Conservation (phyloP, 2,888 invertebrate species). For the Exephanes ischioxanthus region DNA sequence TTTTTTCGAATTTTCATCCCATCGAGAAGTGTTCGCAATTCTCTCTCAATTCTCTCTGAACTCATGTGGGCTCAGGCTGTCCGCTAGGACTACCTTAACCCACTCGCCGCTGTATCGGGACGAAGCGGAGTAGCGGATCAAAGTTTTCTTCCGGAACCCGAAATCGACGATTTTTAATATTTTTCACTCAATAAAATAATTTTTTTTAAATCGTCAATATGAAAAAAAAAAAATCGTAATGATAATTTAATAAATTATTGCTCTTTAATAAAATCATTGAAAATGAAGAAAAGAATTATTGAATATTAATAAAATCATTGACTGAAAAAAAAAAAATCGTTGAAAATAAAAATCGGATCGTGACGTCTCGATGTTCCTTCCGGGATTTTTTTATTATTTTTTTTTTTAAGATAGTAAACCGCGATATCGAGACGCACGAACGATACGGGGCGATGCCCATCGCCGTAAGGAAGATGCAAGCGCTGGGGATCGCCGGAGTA, state of each 20-base stretch:
- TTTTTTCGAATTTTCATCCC: no score
- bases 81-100: no score
- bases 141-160: background rate
- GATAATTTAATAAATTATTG: no score
- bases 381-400: background rate
- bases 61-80: no score
- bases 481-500: slow-evolving; percentile 11
- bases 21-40: no score
- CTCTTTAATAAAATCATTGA: no score
- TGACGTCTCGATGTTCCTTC: background rate
- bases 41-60: no score
- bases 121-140: background rate
- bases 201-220: no score
- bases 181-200: background rate
- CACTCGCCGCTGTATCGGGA: background rate
- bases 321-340: no score
- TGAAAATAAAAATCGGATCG: background rate
- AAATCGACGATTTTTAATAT: background rate
- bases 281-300: no score
- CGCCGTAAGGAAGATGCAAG: background rate
- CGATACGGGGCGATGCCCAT: background rate
- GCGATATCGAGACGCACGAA: slow-evolving; percentile 3
- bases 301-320: no score
- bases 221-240: no score
- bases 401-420: background rate